phyloP scores from a whole-genome alignment of 2,113 vertebrate genomes.

The Galbula dea region DNA sequence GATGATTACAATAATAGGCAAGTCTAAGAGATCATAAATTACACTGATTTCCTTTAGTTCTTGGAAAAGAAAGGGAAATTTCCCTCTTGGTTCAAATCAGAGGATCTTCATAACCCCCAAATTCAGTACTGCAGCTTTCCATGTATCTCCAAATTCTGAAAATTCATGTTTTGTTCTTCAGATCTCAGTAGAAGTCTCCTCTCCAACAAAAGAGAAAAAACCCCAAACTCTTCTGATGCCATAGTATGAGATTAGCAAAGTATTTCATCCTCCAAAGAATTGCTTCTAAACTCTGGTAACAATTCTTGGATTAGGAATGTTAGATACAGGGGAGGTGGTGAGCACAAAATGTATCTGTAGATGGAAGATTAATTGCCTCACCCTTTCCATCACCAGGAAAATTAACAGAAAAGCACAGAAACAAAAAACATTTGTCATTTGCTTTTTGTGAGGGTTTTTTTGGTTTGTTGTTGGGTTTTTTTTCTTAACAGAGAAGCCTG shows the following conservation, averaged over 20 bases:
- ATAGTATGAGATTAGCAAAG: neutral
- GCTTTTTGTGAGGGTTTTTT: too few species aligned
- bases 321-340: too few species aligned
- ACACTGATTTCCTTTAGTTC: neutral
- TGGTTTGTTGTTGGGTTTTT: too few species aligned
- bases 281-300: neutral
- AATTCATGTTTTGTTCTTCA: neutral
- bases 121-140: neutral
- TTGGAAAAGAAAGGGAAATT: neutral
- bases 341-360: neutral
- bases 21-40: neutral
- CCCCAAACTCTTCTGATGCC: neutral
- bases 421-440: neutral
- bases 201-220: neutral
- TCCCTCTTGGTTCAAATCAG: neutral
- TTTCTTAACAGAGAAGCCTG: neutral
- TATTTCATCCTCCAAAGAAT: neutral
- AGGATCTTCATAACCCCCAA: neutral
- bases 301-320: neutral
- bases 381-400: neutral
- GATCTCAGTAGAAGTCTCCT: neutral
- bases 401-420: neutral
- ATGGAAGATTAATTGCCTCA: neutral
- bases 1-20: neutral
- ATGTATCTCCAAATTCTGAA: neutral